These are phyloP conservation scores for Leucozona laternaria DNA, from an alignment of 2,888 invertebrate genomes.

Conservation along the genomic window DNA sequence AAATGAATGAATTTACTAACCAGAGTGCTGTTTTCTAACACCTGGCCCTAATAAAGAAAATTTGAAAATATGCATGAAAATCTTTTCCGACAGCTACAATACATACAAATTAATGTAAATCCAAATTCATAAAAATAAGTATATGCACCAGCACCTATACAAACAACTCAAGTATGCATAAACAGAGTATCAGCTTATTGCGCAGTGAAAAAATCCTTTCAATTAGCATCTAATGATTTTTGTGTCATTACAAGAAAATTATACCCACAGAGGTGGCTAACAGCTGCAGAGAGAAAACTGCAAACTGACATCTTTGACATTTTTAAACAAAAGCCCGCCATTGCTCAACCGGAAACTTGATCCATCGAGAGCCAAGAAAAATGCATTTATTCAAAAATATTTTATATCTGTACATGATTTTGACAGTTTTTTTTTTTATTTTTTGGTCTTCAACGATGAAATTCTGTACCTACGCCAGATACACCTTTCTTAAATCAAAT, in stretches of 20 bases:
- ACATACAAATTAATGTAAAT: too few relatives aligned
- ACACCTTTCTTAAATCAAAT: background rate
- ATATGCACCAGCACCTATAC: too few relatives aligned
- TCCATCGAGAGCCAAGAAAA: constrained; percentile 52
- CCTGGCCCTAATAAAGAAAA: constrained; percentile 32
- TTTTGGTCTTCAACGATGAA: background rate
- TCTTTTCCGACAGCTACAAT: constrained; percentile 15
- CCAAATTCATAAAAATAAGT: background rate
- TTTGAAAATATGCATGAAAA: background rate
- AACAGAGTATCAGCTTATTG: background rate
- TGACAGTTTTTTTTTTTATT: background rate
- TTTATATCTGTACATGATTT: background rate
- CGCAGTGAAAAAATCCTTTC: constrained; percentile 51
- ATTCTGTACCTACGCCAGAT: background rate
- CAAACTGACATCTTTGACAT: constrained; percentile 31
- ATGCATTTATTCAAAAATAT: constrained; percentile 19
- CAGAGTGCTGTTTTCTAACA: constrained; percentile 7
- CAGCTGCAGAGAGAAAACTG: constrained; percentile 48
- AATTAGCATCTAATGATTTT: constrained; percentile 57
- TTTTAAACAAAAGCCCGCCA: constrained; percentile 33
- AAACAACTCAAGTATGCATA: background rate
- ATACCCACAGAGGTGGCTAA: constrained; percentile 12
- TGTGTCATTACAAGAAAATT: constrained; percentile 56
- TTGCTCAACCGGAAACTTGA: constrained; percentile 66
- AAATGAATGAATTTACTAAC: background rate